Evolutionary conservation across 2,797 vertebrate genomes (phyloP).

Genomic region (Pantherophis vulpinus): DNA sequence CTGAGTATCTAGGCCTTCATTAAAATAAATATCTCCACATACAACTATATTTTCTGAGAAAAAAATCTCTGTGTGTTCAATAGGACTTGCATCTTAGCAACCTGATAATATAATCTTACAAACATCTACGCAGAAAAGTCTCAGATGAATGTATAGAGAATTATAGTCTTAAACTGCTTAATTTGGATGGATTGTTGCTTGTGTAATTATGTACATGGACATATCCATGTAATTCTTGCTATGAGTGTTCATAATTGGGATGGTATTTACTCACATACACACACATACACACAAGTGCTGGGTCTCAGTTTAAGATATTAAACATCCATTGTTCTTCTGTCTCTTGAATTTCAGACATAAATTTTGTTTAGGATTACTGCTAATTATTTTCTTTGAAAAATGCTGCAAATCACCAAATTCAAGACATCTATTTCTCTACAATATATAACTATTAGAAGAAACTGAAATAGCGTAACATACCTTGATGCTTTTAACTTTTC

Average conservation of each 20-base stretch:
- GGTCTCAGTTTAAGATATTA: background rate
- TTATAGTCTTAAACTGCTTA: background rate
- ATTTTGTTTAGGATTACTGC: background rate
- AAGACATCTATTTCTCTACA: background rate
- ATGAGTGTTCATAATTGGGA: background rate
- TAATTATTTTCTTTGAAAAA: background rate
- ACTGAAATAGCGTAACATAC: conserved; percentile 10
- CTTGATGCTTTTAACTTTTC: conserved; percentile 3
- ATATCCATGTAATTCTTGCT: background rate
- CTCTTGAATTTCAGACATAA: background rate
- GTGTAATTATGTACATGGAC: background rate
- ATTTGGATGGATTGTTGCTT: background rate
- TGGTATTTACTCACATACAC: background rate
- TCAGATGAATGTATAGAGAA: background rate
- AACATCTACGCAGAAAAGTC: background rate
- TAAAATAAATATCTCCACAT: background rate
- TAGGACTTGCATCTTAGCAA: background rate
- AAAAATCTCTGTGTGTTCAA: background rate
- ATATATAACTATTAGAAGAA: background rate
- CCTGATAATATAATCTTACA: background rate
- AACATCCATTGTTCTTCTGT: background rate
- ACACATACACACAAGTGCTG: background rate
- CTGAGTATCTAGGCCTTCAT: background rate
- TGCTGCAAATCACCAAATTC: background rate
- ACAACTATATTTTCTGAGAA: background rate